Base-by-base conservation (phyloP, 2,113 vertebrate species). In the Pseudorasbora parva region DNA sequence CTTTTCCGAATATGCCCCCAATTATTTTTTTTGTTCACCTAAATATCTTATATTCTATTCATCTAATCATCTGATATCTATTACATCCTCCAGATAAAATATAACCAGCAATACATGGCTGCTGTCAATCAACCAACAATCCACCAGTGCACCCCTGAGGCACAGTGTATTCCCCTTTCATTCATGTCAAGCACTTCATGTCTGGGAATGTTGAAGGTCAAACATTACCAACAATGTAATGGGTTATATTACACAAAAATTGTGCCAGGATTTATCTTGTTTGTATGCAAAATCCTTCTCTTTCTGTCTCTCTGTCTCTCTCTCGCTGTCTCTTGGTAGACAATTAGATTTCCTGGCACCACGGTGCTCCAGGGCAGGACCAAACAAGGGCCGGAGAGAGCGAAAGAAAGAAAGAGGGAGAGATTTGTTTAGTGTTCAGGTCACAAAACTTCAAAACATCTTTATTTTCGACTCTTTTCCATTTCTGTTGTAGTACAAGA, bases 401-500 rank as follows among this genome's bases (percentile, higher is more conserved):
- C 84, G 87, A 89, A 86, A 64, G 88, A 88, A 85, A 78, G 68
- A 51, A 14, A 62, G 72, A 86, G 76, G 3, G 88, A 91, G 73
- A 89, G 90, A 90, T 85, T 88, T 89, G 88, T 64, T 82, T 90
- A 86, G 90, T 90, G 89, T 92, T 93, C 89, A 91, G 90, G 85
- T 93, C 91, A 93, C 92, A 93, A 90, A n/a, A 92, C 89, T 93
- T 92, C 89, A 92, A 93, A 93, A 93, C 91, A 92, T 91, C 87
- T 94, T 93, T 93, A 83, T 89, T 86, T 85, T 85, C 86, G 87
- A 90, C 91, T 90, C 87, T 88, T 90, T 91, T 74, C 86, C 90
- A 69, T 87, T 90, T 90, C 90, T 88, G 91, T 92, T 91, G 92
- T 91, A 92, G 92, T 93, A 94, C 92, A 95, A 94, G 92, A 95